phyloP scores from a whole-genome alignment of 2,888 invertebrate genomes.

The Melitaea athalia region DNA sequence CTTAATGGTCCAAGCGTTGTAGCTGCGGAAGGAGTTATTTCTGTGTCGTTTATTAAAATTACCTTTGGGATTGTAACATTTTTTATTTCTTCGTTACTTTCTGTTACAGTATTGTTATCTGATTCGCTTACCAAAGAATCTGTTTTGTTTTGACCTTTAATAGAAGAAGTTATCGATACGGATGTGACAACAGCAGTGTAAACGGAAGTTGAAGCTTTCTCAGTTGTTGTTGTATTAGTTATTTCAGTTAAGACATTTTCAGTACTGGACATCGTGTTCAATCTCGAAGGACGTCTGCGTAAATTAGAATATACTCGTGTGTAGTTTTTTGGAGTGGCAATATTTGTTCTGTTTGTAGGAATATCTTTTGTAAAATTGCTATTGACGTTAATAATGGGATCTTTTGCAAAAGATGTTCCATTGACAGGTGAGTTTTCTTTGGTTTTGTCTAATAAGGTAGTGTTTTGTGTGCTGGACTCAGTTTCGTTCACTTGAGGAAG shows the following conservation, averaged over 20 bases:
- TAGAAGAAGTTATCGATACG: slow-evolving; percentile 77
- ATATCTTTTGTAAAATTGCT: slow-evolving; percentile 42
- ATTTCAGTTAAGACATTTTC: slow-evolving; percentile 49
- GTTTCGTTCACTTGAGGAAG: slow-evolving; percentile 62
- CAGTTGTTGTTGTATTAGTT: slow-evolving; percentile 68
- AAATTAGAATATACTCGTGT: slow-evolving; percentile 69
- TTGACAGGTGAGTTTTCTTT: slow-evolving; percentile 51
- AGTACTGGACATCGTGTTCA: slow-evolving; percentile 58
- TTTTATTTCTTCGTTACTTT: slow-evolving; percentile 43
- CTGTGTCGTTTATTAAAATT: slow-evolving; percentile 55
- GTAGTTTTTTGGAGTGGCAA: slow-evolving; percentile 60
- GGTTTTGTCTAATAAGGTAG: slow-evolving; percentile 54
- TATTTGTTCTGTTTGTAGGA: slow-evolving; percentile 51
- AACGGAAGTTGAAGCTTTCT: slow-evolving; percentile 74
- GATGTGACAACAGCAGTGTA: slow-evolving; percentile 80
- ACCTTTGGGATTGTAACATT: slow-evolving; percentile 52
- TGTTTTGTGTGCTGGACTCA: slow-evolving; percentile 56
- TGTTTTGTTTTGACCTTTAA: slow-evolving; percentile 75
- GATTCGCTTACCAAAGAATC: slow-evolving; percentile 54
- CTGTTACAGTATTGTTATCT: slow-evolving; percentile 54
- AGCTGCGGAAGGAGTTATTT: slow-evolving; percentile 44
- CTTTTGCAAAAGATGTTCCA: slow-evolving; percentile 44
- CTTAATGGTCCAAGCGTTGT: slow-evolving; percentile 53
- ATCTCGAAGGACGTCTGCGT: slow-evolving; percentile 63
- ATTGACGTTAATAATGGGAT: slow-evolving; percentile 34